Evolutionary conservation across 2,797 vertebrate species (phyloP), one percentile per base, ranked within the genome.

Genomic region (Anisognathus igniventris): DNA sequence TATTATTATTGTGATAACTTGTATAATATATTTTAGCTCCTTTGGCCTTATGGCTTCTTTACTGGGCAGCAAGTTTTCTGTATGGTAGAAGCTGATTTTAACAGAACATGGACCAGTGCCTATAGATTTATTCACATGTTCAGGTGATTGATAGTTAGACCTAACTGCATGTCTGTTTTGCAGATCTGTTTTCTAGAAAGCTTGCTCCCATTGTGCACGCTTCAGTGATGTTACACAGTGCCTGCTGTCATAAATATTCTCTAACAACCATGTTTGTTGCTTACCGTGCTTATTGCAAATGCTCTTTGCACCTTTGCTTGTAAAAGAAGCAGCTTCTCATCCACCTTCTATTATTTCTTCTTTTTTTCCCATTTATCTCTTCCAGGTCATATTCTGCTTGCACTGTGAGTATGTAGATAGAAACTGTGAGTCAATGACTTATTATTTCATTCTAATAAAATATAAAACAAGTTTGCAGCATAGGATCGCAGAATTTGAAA

Each of bases 201-300:
- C 92, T 92, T 27, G 33, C 64, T 95, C 73, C 85, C 53, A 72
- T 95, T 95, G 80, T 95, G 83, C 85, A 87, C 47, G 94, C 97
- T 95, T 95, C 91, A 78, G 62, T 89, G 96, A 96, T 89, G 95
- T 91, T 93, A 93, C 57, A 60, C 35, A 71, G 90, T 93, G 70
- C 70, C 79, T n/a, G 73, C 97, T 96, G 93, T 95, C 95, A 96
- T 86, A 94, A 97, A 95, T 97, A 95, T 90, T 96, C 90, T 89
- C 84, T 93, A 94, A 86, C 93, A 89, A 81, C 91, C 53, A n/a
- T 6, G 33, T 97, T 90, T 93, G 94, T 93, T 96, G 88, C 94
- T 97, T 96, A 91, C 92, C 62, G 93, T 95, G 93, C 93, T 96
- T 97, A 90, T 64, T 96, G 92, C 93, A 92, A 96, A 93, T 77